Evolutionary conservation across 2,797 vertebrate genomes (phyloP), one percentile per base, ranked within the genome.

Genomic region (Megalops cyprinoides): DNA sequence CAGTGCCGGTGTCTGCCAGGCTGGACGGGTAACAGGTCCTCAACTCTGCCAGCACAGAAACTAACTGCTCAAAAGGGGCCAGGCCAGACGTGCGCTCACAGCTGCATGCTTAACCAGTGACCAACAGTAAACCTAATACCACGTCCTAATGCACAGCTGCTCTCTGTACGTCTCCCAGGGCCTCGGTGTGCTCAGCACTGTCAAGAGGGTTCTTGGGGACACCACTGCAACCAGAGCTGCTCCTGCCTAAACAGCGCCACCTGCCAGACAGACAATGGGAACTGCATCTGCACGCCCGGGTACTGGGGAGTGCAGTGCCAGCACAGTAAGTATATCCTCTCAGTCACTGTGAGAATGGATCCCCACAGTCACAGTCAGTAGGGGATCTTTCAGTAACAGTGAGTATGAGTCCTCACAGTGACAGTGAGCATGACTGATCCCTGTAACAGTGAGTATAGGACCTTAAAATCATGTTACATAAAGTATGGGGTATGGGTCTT

Each of bases 1-100:
- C 89, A 89, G 78, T 99, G 97, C 87, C 92, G 1, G 51, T 99
- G 97, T 88, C 92, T 94, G 86, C 92, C 97, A 2, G 97, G 97
- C 2, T 98, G 97, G 97, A 94, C 82, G 82, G 97, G 97, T 98
- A 82, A 91, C 92, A 23, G 39, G 14, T 39, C 15, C 20, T 34
- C 51, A 18, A 20, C 9, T 1, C 0, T 25, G 5, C 8, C 10
- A n/a, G 42, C 7, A 18, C 34, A 42, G 14, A 42, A 28, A 48
- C 10, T 51, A 3, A 20, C 20, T 34, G 5, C 49, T 12, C 37
- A n/a, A n/a, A n/a, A n/a, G n/a, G n/a, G n/a, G n/a, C n/a, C n/a
- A n/a, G n/a, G n/a, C n/a, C n/a, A n/a, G n/a, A n/a, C n/a, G n/a
- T n/a, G n/a, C n/a, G n/a, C n/a, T n/a, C n/a, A 51, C 49, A 18